Conservation (phyloP, 2,888 invertebrate genomes). For the Folsomia manolachei region DNA sequence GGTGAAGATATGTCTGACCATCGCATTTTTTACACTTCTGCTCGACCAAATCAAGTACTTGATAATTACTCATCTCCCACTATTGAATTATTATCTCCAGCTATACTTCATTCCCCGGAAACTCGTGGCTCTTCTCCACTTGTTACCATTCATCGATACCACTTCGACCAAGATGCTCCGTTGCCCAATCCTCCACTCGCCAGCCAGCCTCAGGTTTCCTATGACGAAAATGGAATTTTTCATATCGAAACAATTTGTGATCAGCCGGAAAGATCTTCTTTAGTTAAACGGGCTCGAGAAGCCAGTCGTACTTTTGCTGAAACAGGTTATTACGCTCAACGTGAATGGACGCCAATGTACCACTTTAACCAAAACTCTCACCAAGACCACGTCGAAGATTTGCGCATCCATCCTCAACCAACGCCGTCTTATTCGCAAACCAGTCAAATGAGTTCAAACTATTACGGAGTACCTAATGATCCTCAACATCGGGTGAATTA, state of each 20-base stretch:
- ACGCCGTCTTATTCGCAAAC: background rate
- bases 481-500: too few species aligned
- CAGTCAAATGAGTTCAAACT: too few species aligned
- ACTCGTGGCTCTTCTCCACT: background rate
- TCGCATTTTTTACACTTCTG: conserved; percentile 42
- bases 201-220: background rate
- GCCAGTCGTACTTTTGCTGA: background rate
- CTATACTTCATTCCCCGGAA: background rate
- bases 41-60: conserved; percentile 43
- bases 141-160: background rate
- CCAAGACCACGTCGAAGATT: background rate
- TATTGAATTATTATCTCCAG: background rate
- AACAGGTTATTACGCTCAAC: background rate
- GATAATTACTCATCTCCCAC: conserved; percentile 12
- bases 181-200: background rate
- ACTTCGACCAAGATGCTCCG: background rate
- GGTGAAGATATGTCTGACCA: conserved; percentile 15
- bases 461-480: background rate
- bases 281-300: conserved; percentile 20
- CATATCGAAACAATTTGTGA: conserved; percentile 17
- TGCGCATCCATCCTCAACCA: background rate
- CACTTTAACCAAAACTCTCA: background rate
- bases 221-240: conserved; percentile 7
- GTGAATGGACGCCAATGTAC: background rate
- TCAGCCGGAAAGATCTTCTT: conserved; percentile 11